A percentile compares a stretch with the other conserved stretches of the same genome.
Conservation (phyloP, 1,140 invertebrate genomes). For the Teleopsis dalmanni region DNA sequence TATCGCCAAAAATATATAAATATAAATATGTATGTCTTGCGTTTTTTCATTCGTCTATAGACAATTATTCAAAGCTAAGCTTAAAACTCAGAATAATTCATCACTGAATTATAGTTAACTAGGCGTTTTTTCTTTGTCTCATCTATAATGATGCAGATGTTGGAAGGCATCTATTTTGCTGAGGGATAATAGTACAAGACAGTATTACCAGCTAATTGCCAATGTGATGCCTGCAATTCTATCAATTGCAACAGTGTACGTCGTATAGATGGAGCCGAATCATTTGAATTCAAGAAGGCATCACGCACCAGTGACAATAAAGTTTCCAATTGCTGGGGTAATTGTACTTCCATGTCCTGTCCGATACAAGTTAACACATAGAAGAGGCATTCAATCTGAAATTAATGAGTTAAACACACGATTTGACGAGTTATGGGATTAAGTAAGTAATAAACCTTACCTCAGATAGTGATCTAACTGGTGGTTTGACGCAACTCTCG, state of each 20-base stretch:
- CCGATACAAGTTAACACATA: slow-evolving; percentile 80
- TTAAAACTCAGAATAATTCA: too few species aligned
- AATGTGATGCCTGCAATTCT: slow-evolving; percentile 77
- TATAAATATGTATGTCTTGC: too few species aligned
- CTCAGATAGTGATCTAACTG: slow-evolving; percentile 68
- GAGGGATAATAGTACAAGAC: slow-evolving; percentile 83
- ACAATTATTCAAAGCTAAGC: too few species aligned
- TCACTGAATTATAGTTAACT: too few species aligned
- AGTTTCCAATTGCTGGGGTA: slow-evolving; percentile 68
- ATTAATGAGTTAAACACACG: slow-evolving; percentile 13
- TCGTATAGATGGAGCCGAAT: slow-evolving; percentile 57
- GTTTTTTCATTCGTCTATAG: too few species aligned
- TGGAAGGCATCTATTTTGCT: slow-evolving; percentile 43
- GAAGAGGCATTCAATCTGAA: slow-evolving; percentile 76
- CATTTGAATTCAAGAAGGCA: slow-evolving; percentile 67
- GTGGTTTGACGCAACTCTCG: slow-evolving; percentile 70
- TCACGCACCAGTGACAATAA: slow-evolving; percentile 72
- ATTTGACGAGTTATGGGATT: neutral
- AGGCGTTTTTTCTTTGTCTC: too few species aligned
- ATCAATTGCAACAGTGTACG: slow-evolving; percentile 81
- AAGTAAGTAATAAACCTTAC: slow-evolving; percentile 43
- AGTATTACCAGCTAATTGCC: slow-evolving; percentile 79
- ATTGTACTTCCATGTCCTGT: slow-evolving; percentile 71
- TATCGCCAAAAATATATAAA: too few species aligned
- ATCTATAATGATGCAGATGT: neutral